Evolutionary conservation across 2,888 invertebrate genomes (phyloP), one percentile per base, ranked within the genome.

Genomic region (Epistrophella euchroma): DNA sequence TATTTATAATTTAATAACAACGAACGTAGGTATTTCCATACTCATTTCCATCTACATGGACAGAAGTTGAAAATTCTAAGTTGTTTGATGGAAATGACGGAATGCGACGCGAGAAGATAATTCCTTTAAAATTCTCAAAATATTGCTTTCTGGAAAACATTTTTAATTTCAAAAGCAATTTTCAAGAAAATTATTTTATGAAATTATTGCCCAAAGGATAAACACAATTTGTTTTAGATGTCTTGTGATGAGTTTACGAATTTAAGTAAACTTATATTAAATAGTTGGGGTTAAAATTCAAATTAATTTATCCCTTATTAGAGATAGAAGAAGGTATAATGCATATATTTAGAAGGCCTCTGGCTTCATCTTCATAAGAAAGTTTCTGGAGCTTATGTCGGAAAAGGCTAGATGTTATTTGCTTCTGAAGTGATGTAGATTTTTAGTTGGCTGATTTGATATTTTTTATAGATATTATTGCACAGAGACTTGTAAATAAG

Each of bases 121-220:
- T 52, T 52, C 25, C 50, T 52, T 28, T 25, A 52, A 52, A 52
- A 28, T 52, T 52, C 9, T 52, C 52, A 52, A 52, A 52, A 52
- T 52, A 28, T 52, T 25, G 52, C n/a, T 1, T n/a, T 52, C n/a
- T 52, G n/a, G 9, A 52, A 25, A 50, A 52, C 15, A 28, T 28
- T 52, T 28, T 52, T 52, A 52, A 52, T 52, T 52, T 52, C 7
- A 52, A 28, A 52, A 52, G 52, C 52, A 52, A 52, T 52, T 52
- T 52, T 28, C 52, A 28, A 52, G 25, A 52, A 52, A 52, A 52
- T 52, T 52, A 28, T 52, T 52, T n/a, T 28, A 52, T 28, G 25
- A 52, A 52, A 52, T 52, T 52, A 52, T 52, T 52, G 52, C 52
- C 52, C 52, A 25, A 9, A 52, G 52, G 52, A 52, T 25, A 28